Percentiles rank a stretch among this genome's conserved stretches.
phyloP scores from a whole-genome alignment of 2,888 invertebrate species.

The Drosophila seclusa region DNA sequence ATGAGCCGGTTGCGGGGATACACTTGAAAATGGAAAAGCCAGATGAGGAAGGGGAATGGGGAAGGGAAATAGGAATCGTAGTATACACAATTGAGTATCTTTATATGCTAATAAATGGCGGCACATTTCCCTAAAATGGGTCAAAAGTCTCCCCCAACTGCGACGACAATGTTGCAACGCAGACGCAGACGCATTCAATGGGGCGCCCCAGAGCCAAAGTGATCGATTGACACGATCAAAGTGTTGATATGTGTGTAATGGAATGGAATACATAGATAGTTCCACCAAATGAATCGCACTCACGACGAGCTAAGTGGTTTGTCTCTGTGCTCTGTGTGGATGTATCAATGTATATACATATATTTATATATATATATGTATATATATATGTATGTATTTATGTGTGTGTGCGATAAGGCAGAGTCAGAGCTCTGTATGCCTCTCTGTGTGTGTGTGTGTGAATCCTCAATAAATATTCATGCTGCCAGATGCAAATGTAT shows the following conservation, averaged over 20 bases:
- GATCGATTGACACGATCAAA: conserved; percentile 82
- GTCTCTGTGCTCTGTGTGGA: conserved; percentile 33
- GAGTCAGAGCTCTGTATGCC: conserved; percentile 17
- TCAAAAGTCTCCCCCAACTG: conserved; percentile 84
- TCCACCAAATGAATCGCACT: conserved; percentile 68
- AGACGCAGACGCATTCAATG: conserved; percentile 52
- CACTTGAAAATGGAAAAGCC: conserved; percentile 61
- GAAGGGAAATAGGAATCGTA: conserved; percentile 7
- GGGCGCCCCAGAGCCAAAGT: conserved; percentile 65
- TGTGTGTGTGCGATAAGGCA: conserved; percentile 49
- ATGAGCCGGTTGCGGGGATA: conserved; percentile 56
- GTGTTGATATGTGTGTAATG: conserved; percentile 73
- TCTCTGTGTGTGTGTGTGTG: conserved; percentile 39
- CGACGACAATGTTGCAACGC: conserved; percentile 70
- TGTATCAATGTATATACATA: not conserved
- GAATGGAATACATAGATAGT: conserved; percentile 49
- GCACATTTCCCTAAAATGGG: conserved; percentile 84
- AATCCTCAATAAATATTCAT: conserved; percentile 80
- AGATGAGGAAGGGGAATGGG: conserved; percentile 1
- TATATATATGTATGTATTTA: not conserved
- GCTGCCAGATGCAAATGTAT: conserved; percentile 75
- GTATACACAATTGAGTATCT: conserved; percentile 74
- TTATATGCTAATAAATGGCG: conserved; percentile 76
- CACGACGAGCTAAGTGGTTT: conserved; percentile 64
- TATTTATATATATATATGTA: not conserved